phyloP scores from a whole-genome alignment of 35 echinoderm and acorn worm genomes.

The Lytechinus variegatus region DNA sequence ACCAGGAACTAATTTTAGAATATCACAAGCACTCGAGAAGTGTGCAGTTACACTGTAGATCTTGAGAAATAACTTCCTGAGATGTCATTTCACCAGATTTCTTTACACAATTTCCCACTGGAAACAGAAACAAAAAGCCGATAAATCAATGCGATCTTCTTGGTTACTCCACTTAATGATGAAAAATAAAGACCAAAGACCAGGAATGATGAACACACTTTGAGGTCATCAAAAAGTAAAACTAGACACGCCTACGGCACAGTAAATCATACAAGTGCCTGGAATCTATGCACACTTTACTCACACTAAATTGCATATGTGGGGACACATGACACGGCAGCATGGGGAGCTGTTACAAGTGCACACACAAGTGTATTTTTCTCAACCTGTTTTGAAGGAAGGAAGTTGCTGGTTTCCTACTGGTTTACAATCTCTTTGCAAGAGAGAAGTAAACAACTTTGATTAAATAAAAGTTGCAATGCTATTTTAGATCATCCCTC shows the following conservation, averaged over 20 bases:
- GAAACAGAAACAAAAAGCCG: neutral
- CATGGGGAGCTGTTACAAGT: neutral
- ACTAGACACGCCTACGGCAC: neutral
- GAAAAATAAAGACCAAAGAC: neutral
- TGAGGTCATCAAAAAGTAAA: neutral
- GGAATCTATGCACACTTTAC: neutral
- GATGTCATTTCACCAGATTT: neutral
- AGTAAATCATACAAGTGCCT: neutral
- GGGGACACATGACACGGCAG: neutral
- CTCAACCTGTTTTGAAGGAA: neutral
- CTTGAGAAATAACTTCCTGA: neutral
- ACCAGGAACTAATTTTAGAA: neutral
- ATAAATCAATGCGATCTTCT: neutral
- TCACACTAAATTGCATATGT: neutral
- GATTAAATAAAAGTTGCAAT: neutral
- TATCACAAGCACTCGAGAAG: neutral
- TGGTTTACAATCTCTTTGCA: neutral
- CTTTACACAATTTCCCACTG: neutral
- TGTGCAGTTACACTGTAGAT: neutral
- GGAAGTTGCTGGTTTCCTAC: neutral
- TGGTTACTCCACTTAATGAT: neutral
- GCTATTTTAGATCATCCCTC: too few relatives aligned
- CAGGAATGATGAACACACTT: neutral
- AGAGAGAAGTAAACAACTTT: neutral
- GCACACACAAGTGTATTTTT: neutral